A percentile compares a stretch with the other conserved stretches of the same genome.
These are phyloP conservation scores for Tapirus terrestris DNA, from an alignment of 2,113 vertebrate genomes.

Conservation along the genomic window DNA sequence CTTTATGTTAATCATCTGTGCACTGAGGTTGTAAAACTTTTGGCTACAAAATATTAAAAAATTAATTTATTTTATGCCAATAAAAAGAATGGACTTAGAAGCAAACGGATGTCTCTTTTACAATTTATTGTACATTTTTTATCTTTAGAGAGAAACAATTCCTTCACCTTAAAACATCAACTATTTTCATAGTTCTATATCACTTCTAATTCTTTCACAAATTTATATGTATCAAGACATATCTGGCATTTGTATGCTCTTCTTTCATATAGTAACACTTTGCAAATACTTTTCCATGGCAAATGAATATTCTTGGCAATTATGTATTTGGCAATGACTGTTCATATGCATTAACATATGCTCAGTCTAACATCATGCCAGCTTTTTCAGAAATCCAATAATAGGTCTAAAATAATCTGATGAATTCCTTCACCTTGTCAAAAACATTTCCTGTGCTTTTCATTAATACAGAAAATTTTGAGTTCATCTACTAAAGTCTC, in stretches of 20 bases:
- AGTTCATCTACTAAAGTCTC: not conserved
- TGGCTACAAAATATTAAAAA: conserved; percentile 12
- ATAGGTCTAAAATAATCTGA: conserved; percentile 24
- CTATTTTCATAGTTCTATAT: not conserved
- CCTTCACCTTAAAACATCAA: conserved; percentile 10
- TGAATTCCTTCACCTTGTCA: not conserved
- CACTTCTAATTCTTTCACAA: not conserved
- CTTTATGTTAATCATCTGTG: not conserved
- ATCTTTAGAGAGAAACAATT: conserved; percentile 21
- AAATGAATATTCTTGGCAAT: conserved; percentile 19
- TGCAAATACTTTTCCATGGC: not conserved
- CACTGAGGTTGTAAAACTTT: not conserved
- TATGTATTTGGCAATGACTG: not conserved
- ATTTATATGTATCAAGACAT: not conserved
- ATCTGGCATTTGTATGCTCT: not conserved
- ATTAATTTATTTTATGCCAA: not conserved
- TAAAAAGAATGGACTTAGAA: not conserved
- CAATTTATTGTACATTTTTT: not conserved
- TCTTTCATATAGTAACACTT: not conserved
- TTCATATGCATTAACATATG: not conserved
- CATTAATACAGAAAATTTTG: not conserved
- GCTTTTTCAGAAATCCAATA: conserved; percentile 9
- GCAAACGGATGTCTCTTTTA: not conserved
- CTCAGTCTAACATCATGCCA: conserved; percentile 13
- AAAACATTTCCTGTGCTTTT: conserved; percentile 12